Evolutionary conservation across 1,140 invertebrate genomes (phyloP).

Genomic region (Drosophila rhopaloa): DNA sequence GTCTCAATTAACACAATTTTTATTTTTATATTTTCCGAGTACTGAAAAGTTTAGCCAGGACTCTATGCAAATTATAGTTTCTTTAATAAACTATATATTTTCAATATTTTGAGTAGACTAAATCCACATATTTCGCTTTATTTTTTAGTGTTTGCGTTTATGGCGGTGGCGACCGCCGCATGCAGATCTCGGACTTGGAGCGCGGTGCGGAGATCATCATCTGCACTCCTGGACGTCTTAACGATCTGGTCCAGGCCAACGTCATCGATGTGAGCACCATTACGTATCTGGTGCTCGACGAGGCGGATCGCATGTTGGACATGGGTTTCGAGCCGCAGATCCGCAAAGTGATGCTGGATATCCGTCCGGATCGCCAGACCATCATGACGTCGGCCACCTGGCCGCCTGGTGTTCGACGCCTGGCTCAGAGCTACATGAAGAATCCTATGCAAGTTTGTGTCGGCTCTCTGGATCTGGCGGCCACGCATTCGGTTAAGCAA

Average conservation of each 20-base stretch:
- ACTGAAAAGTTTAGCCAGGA: too few relatives aligned
- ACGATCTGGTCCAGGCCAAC: constrained; percentile 90
- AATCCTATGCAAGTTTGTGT: constrained; percentile 95
- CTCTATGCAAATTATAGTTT: too few relatives aligned
- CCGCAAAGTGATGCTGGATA: constrained; percentile 90
- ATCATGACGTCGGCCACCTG: constrained; percentile 96
- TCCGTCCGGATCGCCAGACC: constrained; percentile 92
- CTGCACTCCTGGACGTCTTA: constrained; percentile 94
- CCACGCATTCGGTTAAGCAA: constrained; percentile 93
- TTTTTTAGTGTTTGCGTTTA: constrained; percentile 91
- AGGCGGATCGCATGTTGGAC: constrained; percentile 93
- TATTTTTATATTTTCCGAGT: too few relatives aligned
- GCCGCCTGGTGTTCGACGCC: constrained; percentile 91
- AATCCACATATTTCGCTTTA: neutral
- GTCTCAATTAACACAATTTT: too few relatives aligned
- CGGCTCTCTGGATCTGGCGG: constrained; percentile 93
- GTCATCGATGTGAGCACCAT: constrained; percentile 90
- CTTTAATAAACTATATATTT: too few relatives aligned
- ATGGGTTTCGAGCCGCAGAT: constrained; percentile 96
- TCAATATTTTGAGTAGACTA: too few relatives aligned
- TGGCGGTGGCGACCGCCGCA: constrained; percentile 91
- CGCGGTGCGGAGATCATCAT: constrained; percentile 94
- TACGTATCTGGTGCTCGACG: constrained; percentile 96
- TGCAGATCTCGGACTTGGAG: constrained; percentile 90
- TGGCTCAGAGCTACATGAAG: constrained; percentile 94